phyloP scores from a whole-genome alignment of 2,113 vertebrate genomes.

The Aix galericulata region DNA sequence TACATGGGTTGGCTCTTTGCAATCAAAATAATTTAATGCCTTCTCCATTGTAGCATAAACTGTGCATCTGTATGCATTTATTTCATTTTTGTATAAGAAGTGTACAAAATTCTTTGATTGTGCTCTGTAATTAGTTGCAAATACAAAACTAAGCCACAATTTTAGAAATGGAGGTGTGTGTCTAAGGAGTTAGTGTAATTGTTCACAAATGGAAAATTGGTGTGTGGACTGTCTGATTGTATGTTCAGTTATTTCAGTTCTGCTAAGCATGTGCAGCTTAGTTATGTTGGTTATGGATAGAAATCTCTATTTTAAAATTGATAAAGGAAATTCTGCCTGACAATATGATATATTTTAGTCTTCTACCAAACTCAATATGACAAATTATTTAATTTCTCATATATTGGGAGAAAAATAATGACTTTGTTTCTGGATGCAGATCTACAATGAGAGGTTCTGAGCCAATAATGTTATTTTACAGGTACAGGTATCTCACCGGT shows the following conservation, averaged over 20 bases:
- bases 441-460: neutral
- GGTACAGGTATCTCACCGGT: slow-evolving; percentile 87
- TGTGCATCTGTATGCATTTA: neutral
- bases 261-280: neutral
- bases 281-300: neutral
- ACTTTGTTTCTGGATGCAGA: neutral
- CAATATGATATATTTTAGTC: neutral
- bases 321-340: neutral
- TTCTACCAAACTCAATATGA: neutral
- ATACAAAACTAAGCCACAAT: neutral
- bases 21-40: neutral
- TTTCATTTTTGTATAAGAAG: neutral
- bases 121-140: neutral
- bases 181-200: neutral
- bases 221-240: neutral
- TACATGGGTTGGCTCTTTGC: fast-evolving
- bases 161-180: neutral
- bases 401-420: neutral
- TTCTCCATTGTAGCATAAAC: neutral
- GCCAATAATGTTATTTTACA: slow-evolving; percentile 67
- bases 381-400: neutral
- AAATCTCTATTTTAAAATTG: neutral
- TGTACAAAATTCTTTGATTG: neutral
- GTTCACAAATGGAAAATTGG: neutral
- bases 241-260: neutral